Base-by-base conservation (phyloP, 2,888 invertebrate genomes). In the Copidosoma aretas region DNA sequence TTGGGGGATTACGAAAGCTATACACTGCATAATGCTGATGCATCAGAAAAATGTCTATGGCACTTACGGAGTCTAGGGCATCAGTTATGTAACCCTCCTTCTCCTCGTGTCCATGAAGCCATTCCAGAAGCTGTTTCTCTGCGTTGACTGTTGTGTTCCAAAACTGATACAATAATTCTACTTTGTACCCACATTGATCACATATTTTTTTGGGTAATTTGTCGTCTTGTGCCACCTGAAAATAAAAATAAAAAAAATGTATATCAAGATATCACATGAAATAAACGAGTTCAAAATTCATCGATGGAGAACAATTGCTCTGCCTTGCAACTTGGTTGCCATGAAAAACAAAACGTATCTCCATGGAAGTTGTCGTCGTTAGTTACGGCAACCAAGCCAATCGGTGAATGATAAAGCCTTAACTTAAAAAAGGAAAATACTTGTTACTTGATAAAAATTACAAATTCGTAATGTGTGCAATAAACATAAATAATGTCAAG, bases 201-300 rank as follows among this genome's bases (percentile, higher is more conserved):
- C 91, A 91, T 76, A 91, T 89, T 81, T 88, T 90, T 83, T 91
- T 90, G 63, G 91, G 91, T 77, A 91, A 85, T 78, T 86, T 87
- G 81, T 91, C 91, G 75, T 90, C 89, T 79, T 86, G 87, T 71
- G 87, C 85, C 72, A 91, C 87, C 91, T 91, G 85, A 25, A 83
- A 83, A 49, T 74, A 49, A 69, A 71, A 60, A 32, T 17, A 14
- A 46, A 58, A 43, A 57, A 54, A 63, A 22, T 39, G n/a, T 46
- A 3, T 15, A 46, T 46, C 43, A 14, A 12, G n/a, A n/a, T n/a
- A n/a, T 41, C 12, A 46, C 43, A 12, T 15, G 17, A 12, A 8
- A 15, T 46, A 2, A 46, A 46, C 17, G 12, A 46, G 17, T 12
- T 46, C 43, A 46, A 41, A n/a, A 54, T 21, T 54, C 32, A 32